phyloP scores from a whole-genome alignment of 2,888 invertebrate genomes.

The Argyra leucocephala region DNA sequence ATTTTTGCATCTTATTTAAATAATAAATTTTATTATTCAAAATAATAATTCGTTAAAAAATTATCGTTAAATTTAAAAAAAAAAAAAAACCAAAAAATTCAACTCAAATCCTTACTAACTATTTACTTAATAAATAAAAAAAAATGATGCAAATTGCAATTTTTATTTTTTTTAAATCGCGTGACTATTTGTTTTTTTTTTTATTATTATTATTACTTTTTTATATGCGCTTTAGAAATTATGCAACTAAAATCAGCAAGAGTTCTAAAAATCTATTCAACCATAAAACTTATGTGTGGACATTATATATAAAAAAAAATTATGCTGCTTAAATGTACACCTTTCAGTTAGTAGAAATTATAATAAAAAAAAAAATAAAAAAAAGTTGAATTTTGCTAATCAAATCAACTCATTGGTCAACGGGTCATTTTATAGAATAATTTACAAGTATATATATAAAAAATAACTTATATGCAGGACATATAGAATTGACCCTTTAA shows the following conservation, averaged over 20 bases:
- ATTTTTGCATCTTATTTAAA: no score
- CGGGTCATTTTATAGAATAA: background rate
- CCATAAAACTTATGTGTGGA: background rate
- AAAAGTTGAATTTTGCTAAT: background rate
- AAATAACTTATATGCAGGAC: no score
- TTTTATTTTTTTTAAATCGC: background rate
- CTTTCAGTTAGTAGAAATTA: no score
- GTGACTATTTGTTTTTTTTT: no score
- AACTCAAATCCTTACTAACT: background rate
- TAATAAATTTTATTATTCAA: no score
- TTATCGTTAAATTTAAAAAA: background rate
- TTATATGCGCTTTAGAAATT: background rate
- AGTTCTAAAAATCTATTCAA: background rate
- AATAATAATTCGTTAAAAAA: background rate
- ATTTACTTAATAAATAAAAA: background rate
- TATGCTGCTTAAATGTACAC: background rate
- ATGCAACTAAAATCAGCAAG: background rate
- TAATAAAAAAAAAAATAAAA: no score
- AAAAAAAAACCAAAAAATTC: background rate
- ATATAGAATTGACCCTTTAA: background rate
- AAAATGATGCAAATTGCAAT: background rate
- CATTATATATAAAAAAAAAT: background rate
- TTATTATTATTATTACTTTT: no score
- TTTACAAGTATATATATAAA: no score
- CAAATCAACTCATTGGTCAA: slow-evolving; percentile 1